Conservation (phyloP, 2,113 vertebrate species). For the Oncorhynchus nerka region DNA sequence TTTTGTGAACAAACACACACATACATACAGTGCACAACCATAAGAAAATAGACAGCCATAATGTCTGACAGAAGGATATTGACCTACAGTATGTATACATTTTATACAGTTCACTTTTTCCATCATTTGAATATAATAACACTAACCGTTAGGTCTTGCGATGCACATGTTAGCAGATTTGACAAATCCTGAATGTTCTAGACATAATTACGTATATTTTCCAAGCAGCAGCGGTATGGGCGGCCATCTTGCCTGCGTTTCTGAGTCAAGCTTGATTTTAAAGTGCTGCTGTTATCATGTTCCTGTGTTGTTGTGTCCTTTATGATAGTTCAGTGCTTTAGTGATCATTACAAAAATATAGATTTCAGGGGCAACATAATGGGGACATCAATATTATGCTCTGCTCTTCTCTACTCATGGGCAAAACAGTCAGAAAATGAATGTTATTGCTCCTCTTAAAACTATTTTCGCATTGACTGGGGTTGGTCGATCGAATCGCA, state of each 20-base stretch:
- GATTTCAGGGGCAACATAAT: slow-evolving; percentile 44
- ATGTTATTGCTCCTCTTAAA: slow-evolving; percentile 60
- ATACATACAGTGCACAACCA: slow-evolving; percentile 56
- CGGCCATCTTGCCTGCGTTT: slow-evolving; percentile 27
- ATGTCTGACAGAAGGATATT: slow-evolving; percentile 41
- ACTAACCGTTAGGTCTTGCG: slow-evolving; percentile 24
- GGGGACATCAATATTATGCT: background rate
- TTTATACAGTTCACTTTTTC: slow-evolving; percentile 50
- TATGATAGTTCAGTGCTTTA: slow-evolving; percentile 43
- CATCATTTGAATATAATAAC: slow-evolving; percentile 42
- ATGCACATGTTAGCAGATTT: slow-evolving; percentile 36
- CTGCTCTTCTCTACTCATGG: slow-evolving; percentile 12
- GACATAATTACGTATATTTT: slow-evolving; percentile 29
- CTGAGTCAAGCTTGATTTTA: slow-evolving; percentile 31
- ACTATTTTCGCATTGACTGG: slow-evolving; percentile 4
- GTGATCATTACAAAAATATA: slow-evolving; percentile 66
- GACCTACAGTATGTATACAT: slow-evolving; percentile 45
- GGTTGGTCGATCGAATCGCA: background rate
- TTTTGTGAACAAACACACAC: slow-evolving; percentile 27
- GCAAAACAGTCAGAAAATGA: slow-evolving; percentile 27
- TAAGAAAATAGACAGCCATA: slow-evolving; percentile 66
- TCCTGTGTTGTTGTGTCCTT: slow-evolving; percentile 14
- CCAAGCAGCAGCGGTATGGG: slow-evolving; percentile 34
- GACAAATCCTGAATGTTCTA: slow-evolving; percentile 37
- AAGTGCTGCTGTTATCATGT: slow-evolving; percentile 48